Evolutionary conservation across 1,140 invertebrate genomes (phyloP), one percentile per base, ranked within the genome.

Genomic region (Caenorhabditis briggsae): DNA sequence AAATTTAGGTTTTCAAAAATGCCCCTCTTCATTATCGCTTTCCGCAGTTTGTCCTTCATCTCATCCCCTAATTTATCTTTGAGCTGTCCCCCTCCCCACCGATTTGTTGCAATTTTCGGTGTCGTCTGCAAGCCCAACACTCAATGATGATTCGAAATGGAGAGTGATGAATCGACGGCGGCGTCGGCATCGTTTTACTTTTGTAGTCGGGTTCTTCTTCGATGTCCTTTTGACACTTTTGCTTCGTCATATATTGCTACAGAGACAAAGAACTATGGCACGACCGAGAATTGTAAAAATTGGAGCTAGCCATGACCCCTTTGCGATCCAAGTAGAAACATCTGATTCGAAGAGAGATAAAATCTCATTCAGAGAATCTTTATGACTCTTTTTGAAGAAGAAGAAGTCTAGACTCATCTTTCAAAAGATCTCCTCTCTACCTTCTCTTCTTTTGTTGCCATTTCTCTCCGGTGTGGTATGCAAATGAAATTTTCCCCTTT

Each of bases 171-270:
- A 78, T 78, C 33, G 70, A 7, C n/a, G 20, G 9, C 59, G 23
- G 41, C n/a, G 70, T n/a, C 70, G 70, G 70, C 70, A 50, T 50
- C 70, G 43, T 78, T 78, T 78, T 53, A 11, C 16, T 14, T 53
- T 53, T 53, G 12, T 53, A 53, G 12, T 50, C n/a, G n/a, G n/a
- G n/a, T n/a, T n/a, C n/a, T n/a, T n/a, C n/a, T n/a, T n/a, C n/a
- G n/a, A 33, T 74, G 65, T 18, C 65, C 65, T 74, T 74, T 74
- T 74, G 65, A 74, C 65, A 74, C 6, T 74, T 25, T n/a, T n/a
- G 16, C 56, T 58, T 58, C 56, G n/a, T 33, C 33, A 33, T 33
- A 33, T 33, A 33, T 33, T 1, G 1, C 33, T 33, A 33, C 33
- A 33, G 33, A 33, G 33, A 33, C 33, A 33, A 33, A 33, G 33